Evolutionary conservation across 2,113 vertebrate genomes (phyloP), one percentile per base, ranked within the genome.

Genomic region (Psittacus erithacus): DNA sequence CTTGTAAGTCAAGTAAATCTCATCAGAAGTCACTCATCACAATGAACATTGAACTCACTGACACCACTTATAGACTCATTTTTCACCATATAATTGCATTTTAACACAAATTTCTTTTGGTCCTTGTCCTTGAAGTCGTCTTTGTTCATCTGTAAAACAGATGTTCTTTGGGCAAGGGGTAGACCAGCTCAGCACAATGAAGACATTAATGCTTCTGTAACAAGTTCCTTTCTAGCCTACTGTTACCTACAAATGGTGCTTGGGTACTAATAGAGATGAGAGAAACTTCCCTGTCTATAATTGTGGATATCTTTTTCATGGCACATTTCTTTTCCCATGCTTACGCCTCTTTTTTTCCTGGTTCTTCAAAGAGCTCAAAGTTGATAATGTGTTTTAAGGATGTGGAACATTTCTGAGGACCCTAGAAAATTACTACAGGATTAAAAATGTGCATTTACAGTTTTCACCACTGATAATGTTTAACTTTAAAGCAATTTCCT

Each of bases 401-500:
- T n/a, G 23, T 60, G 43, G 19, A 47, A 52, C 69, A 0, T 77
- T 96, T 86, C 55, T 52, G 88, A 88, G 57, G 62, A 57, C 9
- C 57, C 22, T 31, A 29, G 55, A 16, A 93, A 82, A 82, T 63
- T 57, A 64, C 39, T 44, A 22, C 71, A 39, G 71, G 68, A 89
- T 79, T 74, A 91, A 96, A 94, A 95, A 79, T 55, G 29, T 55
- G 35, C 75, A 33, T 90, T 95, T 96, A 63, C 13, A 35, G 20
- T 78, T 95, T 90, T 88, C 13, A 52, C 23, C 50, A 41, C 79
- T 83, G 68, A 23, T 79, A 65, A 82, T 33, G 6, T 90, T 93
- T 84, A 90, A 80, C 84, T 74, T 92, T 33, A 92, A 88, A 79
- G 85, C 73, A 93, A 90, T 94, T 96, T 96, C 63, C 84, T 94